phyloP scores from a whole-genome alignment of 2,888 invertebrate genomes.

The Catotricha subobsoleta region DNA sequence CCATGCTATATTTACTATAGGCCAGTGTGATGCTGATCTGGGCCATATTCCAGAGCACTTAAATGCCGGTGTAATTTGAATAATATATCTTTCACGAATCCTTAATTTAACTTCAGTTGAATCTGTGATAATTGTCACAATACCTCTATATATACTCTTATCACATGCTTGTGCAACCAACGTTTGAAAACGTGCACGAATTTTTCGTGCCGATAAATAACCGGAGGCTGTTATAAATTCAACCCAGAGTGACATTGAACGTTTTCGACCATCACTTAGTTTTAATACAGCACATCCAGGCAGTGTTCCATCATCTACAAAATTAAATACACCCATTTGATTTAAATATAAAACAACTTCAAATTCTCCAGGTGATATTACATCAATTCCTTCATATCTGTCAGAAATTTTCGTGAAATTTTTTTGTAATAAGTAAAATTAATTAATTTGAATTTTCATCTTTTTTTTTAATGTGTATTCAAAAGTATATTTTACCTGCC shows the following conservation, averaged over 20 bases:
- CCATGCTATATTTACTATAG: constrained; percentile 80
- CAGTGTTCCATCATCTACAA: constrained; percentile 86
- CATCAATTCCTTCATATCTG: constrained; percentile 87
- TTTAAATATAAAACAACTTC: constrained; percentile 90
- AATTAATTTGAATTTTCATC: no score
- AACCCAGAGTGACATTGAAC: constrained; percentile 96
- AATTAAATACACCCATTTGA: constrained; percentile 98
- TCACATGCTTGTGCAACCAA: constrained; percentile 81
- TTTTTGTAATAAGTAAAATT: no score
- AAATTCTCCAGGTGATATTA: constrained; percentile 84
- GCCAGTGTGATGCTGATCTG: constrained; percentile 87
- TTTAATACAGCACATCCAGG: constrained; percentile 89
- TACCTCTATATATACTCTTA: constrained; percentile 82
- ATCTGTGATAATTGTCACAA: constrained; percentile 89
- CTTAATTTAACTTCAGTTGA: constrained; percentile 84
- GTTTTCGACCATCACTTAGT: constrained; percentile 84
- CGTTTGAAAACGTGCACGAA: constrained; percentile 83
- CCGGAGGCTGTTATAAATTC: constrained; percentile 96
- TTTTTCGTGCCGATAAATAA: constrained; percentile 87
- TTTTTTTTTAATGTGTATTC: no score
- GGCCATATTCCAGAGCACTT: constrained; percentile 92
- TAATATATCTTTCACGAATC: constrained; percentile 77
- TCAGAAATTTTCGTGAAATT: no score
- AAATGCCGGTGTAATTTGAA: constrained; percentile 91
- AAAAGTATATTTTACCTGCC: no score